Base-by-base conservation (phyloP, 2,888 invertebrate genomes). In the Alcis repandata region DNA sequence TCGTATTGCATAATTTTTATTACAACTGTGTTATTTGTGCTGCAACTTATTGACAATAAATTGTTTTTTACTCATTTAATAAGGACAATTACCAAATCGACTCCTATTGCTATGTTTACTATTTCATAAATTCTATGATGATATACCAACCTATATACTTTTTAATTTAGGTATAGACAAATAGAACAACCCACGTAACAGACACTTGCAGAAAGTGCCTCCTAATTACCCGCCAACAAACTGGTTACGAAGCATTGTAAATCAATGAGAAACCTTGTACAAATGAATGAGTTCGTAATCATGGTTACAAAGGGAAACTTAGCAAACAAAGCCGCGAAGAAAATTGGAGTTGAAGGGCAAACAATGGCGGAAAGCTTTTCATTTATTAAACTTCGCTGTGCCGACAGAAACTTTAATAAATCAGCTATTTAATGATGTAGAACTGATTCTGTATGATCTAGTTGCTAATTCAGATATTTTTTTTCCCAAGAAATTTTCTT, bases 251-350 rank as follows among this genome's bases (percentile, higher is more conserved):
- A 20, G 36, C 49, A n/a, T 56, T 40, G 43, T 64, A 33, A 59
- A 59, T 64, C 41, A 49, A 54, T 53, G 40, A 33, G 46, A 59
- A 43, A 15, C 45, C 40, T 54, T 22, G 19, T 59, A 22, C 20
- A 57, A 17, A 66, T 57, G 57, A 57, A 51, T 51, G 48, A 20
- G 2, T 27, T 17, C 32, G 45, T 59, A 58, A 66, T 61, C 48
- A 53, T 46, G 11, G 57, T n/a, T 49, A 46, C 60, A 61, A 63
- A 61, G 49, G 63, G 53, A 48, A 59, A 59, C 48, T 58, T 36
- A 48, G 52, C 59, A 36, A 67, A 60, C 59, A 63, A 62, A 61
- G 32, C 54, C 19, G n/a, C 40, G 56, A 59, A 49, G 67, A 67
- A 59, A 62, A 67, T 59, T 56, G 59, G 49, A 45, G 20, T 43